Evolutionary conservation across 2,888 invertebrate species (phyloP).

Genomic region (Antheraea assamensis): DNA sequence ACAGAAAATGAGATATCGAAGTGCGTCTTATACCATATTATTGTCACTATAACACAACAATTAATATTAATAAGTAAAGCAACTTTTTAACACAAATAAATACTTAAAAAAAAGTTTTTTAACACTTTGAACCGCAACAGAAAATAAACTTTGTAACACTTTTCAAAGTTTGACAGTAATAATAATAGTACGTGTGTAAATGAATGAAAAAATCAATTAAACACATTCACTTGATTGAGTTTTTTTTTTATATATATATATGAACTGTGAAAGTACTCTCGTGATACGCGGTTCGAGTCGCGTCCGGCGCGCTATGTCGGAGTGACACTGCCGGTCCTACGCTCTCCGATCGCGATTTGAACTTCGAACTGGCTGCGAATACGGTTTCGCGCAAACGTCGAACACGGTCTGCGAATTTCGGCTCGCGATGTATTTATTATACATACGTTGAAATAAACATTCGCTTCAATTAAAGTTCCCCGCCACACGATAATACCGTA

Average conservation of each 20-base stretch:
- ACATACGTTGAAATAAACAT: neutral
- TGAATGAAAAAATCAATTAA: neutral
- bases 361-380: slow-evolving; percentile 32
- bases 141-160: slow-evolving; percentile 1
- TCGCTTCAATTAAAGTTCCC: neutral
- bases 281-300: slow-evolving; percentile 30
- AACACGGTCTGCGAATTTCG: slow-evolving; percentile 25
- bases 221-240: neutral
- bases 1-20: neutral
- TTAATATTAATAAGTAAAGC: neutral
- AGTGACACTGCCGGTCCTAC: slow-evolving; percentile 47
- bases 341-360: slow-evolving; percentile 47
- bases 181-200: neutral
- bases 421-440: neutral
- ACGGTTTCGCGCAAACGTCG: slow-evolving; percentile 43
- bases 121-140: neutral
- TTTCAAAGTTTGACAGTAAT: neutral
- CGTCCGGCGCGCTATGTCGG: slow-evolving; percentile 39
- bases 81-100: neutral
- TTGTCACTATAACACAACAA: slow-evolving; percentile 2
- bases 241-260: slow-evolving; percentile 16
- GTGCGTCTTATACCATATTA: neutral
- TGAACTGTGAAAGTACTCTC: slow-evolving; percentile 8
- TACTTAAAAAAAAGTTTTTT: neutral
- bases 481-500: neutral